phyloP scores from a whole-genome alignment of 2,113 vertebrate species.

The Puma concolor region DNA sequence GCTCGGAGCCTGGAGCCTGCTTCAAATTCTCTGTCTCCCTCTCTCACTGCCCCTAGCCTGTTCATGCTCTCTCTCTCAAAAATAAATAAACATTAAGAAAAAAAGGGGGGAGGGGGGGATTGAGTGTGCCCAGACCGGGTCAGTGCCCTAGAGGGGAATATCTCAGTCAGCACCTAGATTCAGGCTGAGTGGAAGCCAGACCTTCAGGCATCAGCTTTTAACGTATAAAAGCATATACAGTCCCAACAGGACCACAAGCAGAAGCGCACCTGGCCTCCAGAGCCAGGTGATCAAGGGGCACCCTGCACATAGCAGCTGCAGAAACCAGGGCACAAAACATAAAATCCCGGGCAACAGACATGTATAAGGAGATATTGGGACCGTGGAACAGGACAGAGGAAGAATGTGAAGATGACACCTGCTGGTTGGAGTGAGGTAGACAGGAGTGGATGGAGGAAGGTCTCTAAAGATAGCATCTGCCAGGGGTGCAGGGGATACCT shows the following conservation, averaged over 20 bases:
- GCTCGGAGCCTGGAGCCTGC: no score
- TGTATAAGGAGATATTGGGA: not conserved
- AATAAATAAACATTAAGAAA: no score
- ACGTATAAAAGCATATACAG: not conserved
- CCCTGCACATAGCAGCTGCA: not conserved
- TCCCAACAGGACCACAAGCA: not conserved
- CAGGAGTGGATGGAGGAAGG: not conserved
- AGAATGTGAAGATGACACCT: not conserved
- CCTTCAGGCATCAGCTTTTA: not conserved
- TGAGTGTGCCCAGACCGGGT: not conserved
- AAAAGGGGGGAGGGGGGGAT: no score
- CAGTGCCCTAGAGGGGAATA: not conserved
- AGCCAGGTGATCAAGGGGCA: not conserved
- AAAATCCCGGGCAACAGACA: not conserved
- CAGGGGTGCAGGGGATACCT: not conserved
- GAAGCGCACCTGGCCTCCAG: not conserved
- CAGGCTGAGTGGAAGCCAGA: not conserved
- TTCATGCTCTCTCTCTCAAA: no score
- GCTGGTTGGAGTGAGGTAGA: not conserved
- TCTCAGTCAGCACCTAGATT: not conserved
- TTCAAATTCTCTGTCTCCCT: no score
- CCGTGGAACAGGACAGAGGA: not conserved
- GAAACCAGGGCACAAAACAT: not conserved
- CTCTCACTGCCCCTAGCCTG: no score
- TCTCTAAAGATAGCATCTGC: not conserved